Percentiles rank a stretch among this genome's conserved stretches.
Evolutionary conservation across 2,113 vertebrate genomes (phyloP).

Genomic region (Kryptolebias marmoratus): DNA sequence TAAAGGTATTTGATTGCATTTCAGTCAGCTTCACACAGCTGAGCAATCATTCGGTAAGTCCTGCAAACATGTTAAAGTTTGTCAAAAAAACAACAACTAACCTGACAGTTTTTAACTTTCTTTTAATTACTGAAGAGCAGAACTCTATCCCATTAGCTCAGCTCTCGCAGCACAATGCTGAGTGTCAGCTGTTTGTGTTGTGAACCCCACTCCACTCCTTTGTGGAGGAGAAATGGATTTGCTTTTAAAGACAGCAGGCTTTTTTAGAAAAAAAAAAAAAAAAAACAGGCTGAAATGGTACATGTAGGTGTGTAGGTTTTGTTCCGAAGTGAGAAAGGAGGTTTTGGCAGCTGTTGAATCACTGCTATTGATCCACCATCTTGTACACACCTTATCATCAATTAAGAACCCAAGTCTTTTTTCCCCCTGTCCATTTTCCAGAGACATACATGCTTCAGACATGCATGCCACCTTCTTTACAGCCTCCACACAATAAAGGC

Average conservation of each 20-base stretch:
- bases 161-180: conserved; percentile 16
- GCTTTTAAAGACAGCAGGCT: conserved; percentile 57
- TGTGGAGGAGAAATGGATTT: conserved; percentile 55
- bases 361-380: conserved; percentile 33
- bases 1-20: too few relatives aligned
- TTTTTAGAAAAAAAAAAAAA: conserved; percentile 26
- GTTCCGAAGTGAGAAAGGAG: conserved; percentile 44
- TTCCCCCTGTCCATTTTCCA: conserved; percentile 19
- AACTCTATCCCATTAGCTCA: conserved; percentile 42
- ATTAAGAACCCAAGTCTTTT: conserved; percentile 28
- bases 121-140: conserved; percentile 8
- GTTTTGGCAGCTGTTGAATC: conserved; percentile 31
- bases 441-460: background rate
- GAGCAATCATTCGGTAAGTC: background rate
- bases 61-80: background rate
- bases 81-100: background rate
- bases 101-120: background rate
- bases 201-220: conserved; percentile 37
- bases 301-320: conserved; percentile 39
- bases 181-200: conserved; percentile 35
- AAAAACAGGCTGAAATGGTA: conserved; percentile 20
- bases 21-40: too few relatives aligned
- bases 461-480: conserved; percentile 20
- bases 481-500: conserved; percentile 39
- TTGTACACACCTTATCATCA: conserved; percentile 37